Evolutionary conservation across 1,140 invertebrate genomes (phyloP).

Genomic region (Globodera rostochiensis): DNA sequence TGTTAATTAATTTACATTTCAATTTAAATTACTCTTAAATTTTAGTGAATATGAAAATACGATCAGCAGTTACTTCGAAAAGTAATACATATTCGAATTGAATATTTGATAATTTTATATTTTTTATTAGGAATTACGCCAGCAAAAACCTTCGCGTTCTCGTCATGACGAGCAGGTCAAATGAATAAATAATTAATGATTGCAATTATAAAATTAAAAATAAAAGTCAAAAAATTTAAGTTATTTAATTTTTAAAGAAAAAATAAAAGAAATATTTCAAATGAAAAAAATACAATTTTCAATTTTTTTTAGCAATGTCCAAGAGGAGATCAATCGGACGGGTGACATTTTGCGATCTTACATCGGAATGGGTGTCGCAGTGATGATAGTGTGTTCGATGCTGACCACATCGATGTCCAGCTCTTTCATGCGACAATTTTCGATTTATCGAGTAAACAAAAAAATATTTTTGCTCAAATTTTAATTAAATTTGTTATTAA

Average conservation of each 20-base stretch:
- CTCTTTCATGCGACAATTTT: slow-evolving; percentile 45
- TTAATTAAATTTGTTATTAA: not conserved
- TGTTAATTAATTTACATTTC: slow-evolving; percentile 5
- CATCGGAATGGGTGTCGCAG: slow-evolving; percentile 47
- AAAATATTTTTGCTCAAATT: not conserved
- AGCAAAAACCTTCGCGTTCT: slow-evolving; percentile 42
- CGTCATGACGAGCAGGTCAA: not conserved
- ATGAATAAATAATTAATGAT: not conserved
- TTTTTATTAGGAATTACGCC: slow-evolving; percentile 39
- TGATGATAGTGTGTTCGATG: slow-evolving; percentile 52
- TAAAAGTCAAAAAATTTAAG: not conserved
- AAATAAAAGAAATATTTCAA: too few relatives aligned
- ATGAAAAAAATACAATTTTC: not conserved
- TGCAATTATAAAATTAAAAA: not conserved
- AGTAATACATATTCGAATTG: slow-evolving; percentile 18
- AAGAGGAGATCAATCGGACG: slow-evolving; percentile 43
- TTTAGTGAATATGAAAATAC: slow-evolving; percentile 39
- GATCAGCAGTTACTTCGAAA: slow-evolving; percentile 47
- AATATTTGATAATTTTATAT: not conserved
- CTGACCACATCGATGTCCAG: slow-evolving; percentile 47
- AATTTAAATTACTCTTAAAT: slow-evolving; percentile 19
- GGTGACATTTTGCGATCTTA: slow-evolving; percentile 50
- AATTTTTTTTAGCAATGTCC: slow-evolving; percentile 33
- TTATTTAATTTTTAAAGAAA: too few relatives aligned
- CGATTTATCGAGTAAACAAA: slow-evolving; percentile 43